These are phyloP conservation scores for Aptenodytes forsteri DNA, from an alignment of 2,113 vertebrate species.

Conservation along the genomic window DNA sequence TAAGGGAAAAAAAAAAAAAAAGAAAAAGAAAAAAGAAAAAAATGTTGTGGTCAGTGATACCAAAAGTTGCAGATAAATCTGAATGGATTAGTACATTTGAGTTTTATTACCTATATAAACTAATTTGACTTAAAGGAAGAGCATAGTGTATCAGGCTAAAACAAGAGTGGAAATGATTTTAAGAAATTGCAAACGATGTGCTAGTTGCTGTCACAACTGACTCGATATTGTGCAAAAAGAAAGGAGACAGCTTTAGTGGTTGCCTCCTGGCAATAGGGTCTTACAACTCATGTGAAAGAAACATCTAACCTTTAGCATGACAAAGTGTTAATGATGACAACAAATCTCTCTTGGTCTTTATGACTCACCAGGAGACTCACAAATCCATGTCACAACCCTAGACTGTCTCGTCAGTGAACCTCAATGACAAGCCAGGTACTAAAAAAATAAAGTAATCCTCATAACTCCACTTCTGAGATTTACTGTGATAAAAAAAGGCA, in stretches of 20 bases:
- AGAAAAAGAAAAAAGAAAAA: not conserved
- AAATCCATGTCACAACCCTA: not conserved
- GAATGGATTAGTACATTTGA: not conserved
- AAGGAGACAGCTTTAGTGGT: not conserved
- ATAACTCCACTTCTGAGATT: not conserved
- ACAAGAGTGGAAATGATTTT: not conserved
- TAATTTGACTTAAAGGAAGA: not conserved
- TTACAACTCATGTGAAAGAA: not conserved
- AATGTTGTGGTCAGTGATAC: not conserved
- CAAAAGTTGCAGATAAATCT: not conserved
- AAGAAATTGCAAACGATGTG: not conserved
- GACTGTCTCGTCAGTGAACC: not conserved
- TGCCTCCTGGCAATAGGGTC: not conserved
- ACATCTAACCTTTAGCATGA: not conserved
- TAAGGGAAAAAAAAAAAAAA: not conserved
- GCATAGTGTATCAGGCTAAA: not conserved
- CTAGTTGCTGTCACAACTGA: not conserved
- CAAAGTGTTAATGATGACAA: not conserved
- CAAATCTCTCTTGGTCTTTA: constrained; percentile 19
- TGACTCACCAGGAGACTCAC: not conserved
- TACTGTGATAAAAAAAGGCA: not conserved
- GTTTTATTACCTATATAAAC: not conserved
- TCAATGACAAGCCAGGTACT: not conserved
- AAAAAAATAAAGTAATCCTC: not conserved
- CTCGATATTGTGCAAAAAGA: not conserved